Conservation (phyloP, 2,113 vertebrate genomes). For the Channa argus region DNA sequence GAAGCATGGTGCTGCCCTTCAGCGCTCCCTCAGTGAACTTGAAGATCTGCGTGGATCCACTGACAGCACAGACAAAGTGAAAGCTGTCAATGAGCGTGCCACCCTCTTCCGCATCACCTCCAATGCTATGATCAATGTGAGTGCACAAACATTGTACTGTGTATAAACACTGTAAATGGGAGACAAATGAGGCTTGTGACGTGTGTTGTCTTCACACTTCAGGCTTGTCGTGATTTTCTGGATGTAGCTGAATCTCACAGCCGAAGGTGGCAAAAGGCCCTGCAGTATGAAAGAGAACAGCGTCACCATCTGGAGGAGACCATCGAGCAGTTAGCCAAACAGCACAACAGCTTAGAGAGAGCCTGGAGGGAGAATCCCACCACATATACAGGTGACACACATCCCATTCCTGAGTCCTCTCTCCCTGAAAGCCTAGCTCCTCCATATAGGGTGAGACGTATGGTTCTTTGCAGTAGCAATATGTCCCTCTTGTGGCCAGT, state of each 20-base stretch:
- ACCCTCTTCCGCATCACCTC: constrained; percentile 97
- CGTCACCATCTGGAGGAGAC: constrained; percentile 93
- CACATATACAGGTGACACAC: constrained; percentile 72
- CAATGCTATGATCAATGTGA: constrained; percentile 96
- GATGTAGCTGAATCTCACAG: constrained; percentile 92
- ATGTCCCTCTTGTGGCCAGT: constrained; percentile 29
- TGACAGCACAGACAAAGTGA: constrained; percentile 90
- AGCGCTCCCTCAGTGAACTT: constrained; percentile 94
- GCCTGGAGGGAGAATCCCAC: constrained; percentile 89
- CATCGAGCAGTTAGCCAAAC: constrained; percentile 95
- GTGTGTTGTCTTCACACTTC: constrained; percentile 43
- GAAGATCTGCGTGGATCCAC: constrained; percentile 86
- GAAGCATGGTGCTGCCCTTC: constrained; percentile 95
- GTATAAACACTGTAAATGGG: not conserved
- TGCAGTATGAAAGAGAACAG: constrained; percentile 95
- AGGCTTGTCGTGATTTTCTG: constrained; percentile 96
- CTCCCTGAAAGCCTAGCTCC: not conserved
- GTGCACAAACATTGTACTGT: constrained; percentile 19
- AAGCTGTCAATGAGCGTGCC: constrained; percentile 90
- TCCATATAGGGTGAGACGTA: not conserved
- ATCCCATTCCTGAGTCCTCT: not conserved
- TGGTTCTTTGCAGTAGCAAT: constrained; percentile 2
- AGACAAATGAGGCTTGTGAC: constrained; percentile 11
- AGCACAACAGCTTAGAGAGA: constrained; percentile 95
- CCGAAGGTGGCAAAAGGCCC: constrained; percentile 91